phyloP scores from a whole-genome alignment of 2,888 invertebrate genomes.

The Pteria penguin region DNA sequence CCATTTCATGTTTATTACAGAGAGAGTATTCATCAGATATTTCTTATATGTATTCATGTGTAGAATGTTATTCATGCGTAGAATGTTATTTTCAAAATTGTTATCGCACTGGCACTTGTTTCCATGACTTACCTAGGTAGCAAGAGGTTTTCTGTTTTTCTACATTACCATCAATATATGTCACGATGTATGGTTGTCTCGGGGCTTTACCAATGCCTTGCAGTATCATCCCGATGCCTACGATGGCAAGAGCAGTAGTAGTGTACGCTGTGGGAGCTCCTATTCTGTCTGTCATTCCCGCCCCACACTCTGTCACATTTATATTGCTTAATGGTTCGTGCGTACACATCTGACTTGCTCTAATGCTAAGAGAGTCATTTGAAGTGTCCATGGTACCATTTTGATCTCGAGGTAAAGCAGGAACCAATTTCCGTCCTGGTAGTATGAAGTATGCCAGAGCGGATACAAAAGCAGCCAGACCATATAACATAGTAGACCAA shows the following conservation, averaged over 20 bases:
- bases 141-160: conserved; percentile 66
- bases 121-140: conserved; percentile 67
- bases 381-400: neutral
- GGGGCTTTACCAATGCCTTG: conserved; percentile 71
- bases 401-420: neutral
- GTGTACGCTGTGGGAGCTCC: conserved; percentile 40
- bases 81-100: no score
- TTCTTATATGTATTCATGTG: no score
- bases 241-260: conserved; percentile 45
- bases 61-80: no score
- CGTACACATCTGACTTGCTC: neutral
- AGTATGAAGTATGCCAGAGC: conserved; percentile 50
- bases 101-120: no score
- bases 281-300: conserved; percentile 2
- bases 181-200: conserved; percentile 58
- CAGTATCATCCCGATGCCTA: conserved; percentile 64
- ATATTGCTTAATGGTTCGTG: neutral
- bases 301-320: neutral
- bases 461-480: conserved; percentile 53
- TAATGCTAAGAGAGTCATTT: neutral
- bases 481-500: conserved; percentile 48
- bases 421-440: neutral
- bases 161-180: conserved; percentile 71
- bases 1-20: no score
- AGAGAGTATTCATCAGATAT: no score